Evolutionary conservation across 2,797 vertebrate genomes (phyloP), one percentile per base, ranked within the genome.

Genomic region (Astyanax mexicanus): DNA sequence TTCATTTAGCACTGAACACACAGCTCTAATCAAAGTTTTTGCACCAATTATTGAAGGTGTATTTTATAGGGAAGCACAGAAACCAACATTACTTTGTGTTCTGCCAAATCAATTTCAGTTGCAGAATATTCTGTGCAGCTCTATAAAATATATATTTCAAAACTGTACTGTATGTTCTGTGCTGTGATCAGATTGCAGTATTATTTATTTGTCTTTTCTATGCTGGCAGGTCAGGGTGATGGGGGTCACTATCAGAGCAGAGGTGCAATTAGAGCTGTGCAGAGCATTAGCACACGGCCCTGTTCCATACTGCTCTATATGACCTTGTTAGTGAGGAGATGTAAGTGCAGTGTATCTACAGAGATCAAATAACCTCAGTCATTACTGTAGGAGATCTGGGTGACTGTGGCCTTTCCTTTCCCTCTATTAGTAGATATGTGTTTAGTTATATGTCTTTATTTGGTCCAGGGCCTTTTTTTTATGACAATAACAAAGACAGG

Each of bases 321-420:
- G 88, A 89, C 89, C 87, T 90, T 88, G 85, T 88, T 86, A 78
- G 80, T 82, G 86, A 82, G 86, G 84, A 86, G 88, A 88, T 91
- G 87, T 86, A 81, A 90, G 89, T 85, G 83, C 81, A 58, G 8
- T 76, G 81, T 77, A 86, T 91, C 80, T 32, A 61, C 79, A 76
- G 77, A 90, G 89, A 91, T 91, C 88, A 90, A 89, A 91, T 88
- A 80, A 82, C 87, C 90, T 81, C 80, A 85, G 87, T 89, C 87
- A 85, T 88, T 90, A 90, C 76, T 84, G 76, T 67, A 80, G 80
- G 45, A 67, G 55, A 52, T 54, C 67, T 78, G 81, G 75, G 84
- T 61, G 83, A 77, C 80, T 57, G 80, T 71, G 58, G 75, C 78
- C n/a, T 8, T 0, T 60, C 75, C 77, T 47, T 49, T 72, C 49